Percentiles rank a stretch among this genome's conserved stretches.
Evolutionary conservation across 2,113 vertebrate genomes (phyloP).

Genomic region (Puffinus mauretanicus): DNA sequence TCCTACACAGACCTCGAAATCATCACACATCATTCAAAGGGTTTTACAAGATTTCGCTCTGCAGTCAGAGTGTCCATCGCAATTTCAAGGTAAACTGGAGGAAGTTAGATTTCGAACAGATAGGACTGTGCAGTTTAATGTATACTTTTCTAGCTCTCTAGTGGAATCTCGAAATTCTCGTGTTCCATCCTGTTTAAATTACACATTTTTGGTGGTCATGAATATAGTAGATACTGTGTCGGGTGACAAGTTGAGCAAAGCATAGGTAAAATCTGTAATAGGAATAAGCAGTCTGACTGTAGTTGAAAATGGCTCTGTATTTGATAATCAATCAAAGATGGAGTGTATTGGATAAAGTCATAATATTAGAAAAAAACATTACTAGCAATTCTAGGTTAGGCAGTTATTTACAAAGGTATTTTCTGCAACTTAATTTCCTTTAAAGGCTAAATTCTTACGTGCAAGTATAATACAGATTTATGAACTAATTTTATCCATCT

Average conservation of each 20-base stretch:
- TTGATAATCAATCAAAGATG: background rate
- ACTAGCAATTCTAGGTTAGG: background rate
- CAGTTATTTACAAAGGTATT: background rate
- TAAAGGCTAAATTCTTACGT: background rate
- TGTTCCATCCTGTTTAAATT: background rate
- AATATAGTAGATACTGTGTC: background rate
- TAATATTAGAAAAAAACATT: background rate
- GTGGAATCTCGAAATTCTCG: background rate
- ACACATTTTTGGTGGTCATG: background rate
- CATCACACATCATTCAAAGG: slow-evolving; percentile 74
- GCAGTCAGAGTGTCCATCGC: slow-evolving; percentile 89
- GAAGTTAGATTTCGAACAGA: background rate
- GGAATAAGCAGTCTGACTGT: background rate
- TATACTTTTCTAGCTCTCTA: background rate
- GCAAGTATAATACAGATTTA: background rate
- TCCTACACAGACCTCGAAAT: slow-evolving; percentile 75
- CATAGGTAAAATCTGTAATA: background rate
- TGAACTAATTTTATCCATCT: background rate
- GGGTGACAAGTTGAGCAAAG: background rate
- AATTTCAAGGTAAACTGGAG: slow-evolving; percentile 84
- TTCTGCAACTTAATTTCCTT: background rate
- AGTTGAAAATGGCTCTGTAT: background rate
- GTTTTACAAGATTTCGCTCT: slow-evolving; percentile 88
- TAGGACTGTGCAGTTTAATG: background rate
- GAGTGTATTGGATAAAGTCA: background rate